These are phyloP conservation scores for Xanthia togata DNA, from an alignment of 2,888 invertebrate genomes.

Conservation along the genomic window DNA sequence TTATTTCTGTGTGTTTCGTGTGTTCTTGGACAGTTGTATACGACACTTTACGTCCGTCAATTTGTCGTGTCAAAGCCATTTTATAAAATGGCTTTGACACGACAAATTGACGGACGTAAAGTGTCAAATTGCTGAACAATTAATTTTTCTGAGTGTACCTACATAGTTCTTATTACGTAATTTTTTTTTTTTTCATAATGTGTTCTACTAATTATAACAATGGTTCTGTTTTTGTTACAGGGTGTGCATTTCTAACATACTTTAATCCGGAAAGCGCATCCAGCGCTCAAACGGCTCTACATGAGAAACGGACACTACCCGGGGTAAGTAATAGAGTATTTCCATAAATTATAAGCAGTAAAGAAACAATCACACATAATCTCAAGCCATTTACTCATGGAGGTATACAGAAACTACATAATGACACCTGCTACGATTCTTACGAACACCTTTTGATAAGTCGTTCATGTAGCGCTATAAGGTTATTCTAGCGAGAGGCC, in stretches of 20 bases:
- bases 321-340: constrained; percentile 94
- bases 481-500: too few species aligned
- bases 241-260: constrained; percentile 99
- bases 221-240: constrained; percentile 89
- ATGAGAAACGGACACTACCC: constrained; percentile 99
- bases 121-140: background rate
- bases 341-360: too few species aligned
- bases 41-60: too few species aligned
- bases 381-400: background rate
- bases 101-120: background rate
- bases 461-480: background rate
- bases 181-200: background rate
- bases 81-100: too few species aligned
- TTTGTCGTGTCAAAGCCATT: too few species aligned
- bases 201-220: background rate
- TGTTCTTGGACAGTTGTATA: too few species aligned
- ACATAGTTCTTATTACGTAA: background rate
- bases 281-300: constrained; percentile 97
- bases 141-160: background rate
- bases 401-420: background rate
- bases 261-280: constrained; percentile 98
- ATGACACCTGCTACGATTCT: background rate
- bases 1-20: background rate
- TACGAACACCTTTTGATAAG: background rate
- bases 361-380: background rate